Conservation (phyloP, 2,888 invertebrate genomes). For the Tyria jacobaeae region DNA sequence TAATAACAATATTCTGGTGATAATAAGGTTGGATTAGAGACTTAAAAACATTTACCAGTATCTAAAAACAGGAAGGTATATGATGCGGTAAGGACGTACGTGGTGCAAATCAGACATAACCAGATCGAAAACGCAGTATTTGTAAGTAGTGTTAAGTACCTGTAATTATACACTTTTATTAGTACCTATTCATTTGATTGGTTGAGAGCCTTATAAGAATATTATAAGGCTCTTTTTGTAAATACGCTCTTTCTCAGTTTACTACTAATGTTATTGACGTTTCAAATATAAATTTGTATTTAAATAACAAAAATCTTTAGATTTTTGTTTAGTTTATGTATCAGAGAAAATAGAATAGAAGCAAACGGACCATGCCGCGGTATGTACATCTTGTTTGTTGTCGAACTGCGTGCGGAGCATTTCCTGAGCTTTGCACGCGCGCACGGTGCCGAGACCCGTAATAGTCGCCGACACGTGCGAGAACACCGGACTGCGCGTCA, state of each 20-base stretch:
- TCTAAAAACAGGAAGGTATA: slow-evolving; percentile 88
- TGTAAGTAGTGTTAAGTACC: slow-evolving; percentile 87
- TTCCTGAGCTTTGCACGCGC: slow-evolving; percentile 89
- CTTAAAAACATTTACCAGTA: slow-evolving; percentile 76
- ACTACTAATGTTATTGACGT: not conserved
- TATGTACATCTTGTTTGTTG: slow-evolving; percentile 88
- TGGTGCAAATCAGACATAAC: slow-evolving; percentile 88
- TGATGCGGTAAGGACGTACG: slow-evolving; percentile 87
- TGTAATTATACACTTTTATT: slow-evolving; percentile 51
- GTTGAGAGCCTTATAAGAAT: not conserved
- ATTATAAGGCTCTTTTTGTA: too few species aligned
- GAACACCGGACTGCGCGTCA: slow-evolving; percentile 94
- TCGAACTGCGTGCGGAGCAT: slow-evolving; percentile 90
- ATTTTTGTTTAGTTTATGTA: not conserved
- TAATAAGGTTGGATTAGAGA: not conserved
- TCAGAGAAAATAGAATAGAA: not conserved
- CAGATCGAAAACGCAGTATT: slow-evolving; percentile 89
- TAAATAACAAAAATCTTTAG: not conserved
- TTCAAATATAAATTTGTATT: not conserved
- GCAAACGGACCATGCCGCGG: slow-evolving; percentile 84
- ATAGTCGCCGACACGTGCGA: slow-evolving; percentile 93
- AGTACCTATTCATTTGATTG: not conserved
- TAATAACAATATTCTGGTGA: not conserved
- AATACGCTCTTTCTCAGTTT: not conserved
- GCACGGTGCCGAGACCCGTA: slow-evolving; percentile 91